Base-by-base conservation (phyloP, 2,888 invertebrate species). In the Campoplex nolae region DNA sequence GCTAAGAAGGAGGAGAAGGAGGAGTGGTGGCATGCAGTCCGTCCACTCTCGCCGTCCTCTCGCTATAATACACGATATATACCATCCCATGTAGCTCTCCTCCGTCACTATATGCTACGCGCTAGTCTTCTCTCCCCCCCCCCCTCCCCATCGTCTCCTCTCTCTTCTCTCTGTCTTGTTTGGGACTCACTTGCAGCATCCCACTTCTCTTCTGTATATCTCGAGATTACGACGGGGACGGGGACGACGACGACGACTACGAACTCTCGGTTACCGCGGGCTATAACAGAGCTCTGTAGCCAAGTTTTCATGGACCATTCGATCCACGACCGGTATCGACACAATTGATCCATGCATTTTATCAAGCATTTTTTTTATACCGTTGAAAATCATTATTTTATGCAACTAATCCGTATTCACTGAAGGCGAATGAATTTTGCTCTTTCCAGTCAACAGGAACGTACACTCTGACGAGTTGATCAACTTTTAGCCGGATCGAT, bases 11-110 rank as follows among this genome's bases (percentile, higher is more conserved):
- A 83, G 48, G 28, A 78, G 67, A 78, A 85, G 77, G 75, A 79
- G 88, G 88, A 91, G 92, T 92, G 93, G 93, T 93, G 94, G 94
- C 93, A 94, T 94, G 94, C 92, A 92, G 94, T 93, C 93, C 93
- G 92, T 93, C 94, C 94, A 94, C 94, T 94, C 94, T 94, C 93
- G 93, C 93, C 92, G 91, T 89, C 89, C 87, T 83, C 85, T 84
- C 81, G 85, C 68, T 65, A 65, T 58, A 35, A 48, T 73, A 48
- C 18, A n/a, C 51, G 23, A 23, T 76, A 32, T 67, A 28, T n/a
- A 28, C 78, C 65, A 45, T 79, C 80, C 85, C 76, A 67, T 80
- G 79, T 58, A 48, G 70, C 79, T 74, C 70, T 73, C 38, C 70
- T 51, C 78, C 80, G 48, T 54, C 38, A 76, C 67, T 83, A 83